Percentiles rank a stretch among this genome's conserved stretches.
phyloP scores from a whole-genome alignment of 2,113 vertebrate genomes.

The Elephantulus edwardii region DNA sequence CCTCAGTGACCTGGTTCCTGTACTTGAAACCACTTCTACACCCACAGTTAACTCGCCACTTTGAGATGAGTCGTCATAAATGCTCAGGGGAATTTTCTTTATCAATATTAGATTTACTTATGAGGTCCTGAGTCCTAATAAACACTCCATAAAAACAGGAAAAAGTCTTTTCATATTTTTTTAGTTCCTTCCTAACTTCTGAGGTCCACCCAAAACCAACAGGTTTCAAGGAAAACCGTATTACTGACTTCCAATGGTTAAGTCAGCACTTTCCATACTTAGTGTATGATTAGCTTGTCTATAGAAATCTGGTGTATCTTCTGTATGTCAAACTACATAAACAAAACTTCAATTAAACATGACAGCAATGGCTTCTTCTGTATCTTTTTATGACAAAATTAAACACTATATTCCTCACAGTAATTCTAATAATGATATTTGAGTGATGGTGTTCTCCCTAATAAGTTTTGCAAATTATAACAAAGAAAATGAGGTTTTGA shows the following conservation, averaged over 20 bases:
- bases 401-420: not conserved
- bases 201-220: not conserved
- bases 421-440: not conserved
- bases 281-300: not conserved
- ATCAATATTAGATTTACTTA: not conserved
- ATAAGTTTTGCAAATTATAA: not conserved
- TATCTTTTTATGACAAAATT: not conserved
- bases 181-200: not conserved
- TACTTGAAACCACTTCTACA: not conserved
- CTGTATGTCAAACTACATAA: not conserved
- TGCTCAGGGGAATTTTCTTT: not conserved
- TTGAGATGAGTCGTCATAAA: not conserved
- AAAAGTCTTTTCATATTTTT: not conserved
- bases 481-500: not conserved
- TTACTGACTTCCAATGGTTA: not conserved
- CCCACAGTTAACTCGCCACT: not conserved
- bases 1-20: not conserved
- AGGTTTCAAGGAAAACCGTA: not conserved
- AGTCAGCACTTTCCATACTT: not conserved
- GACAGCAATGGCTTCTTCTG: not conserved
- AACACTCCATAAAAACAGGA: not conserved
- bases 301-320: not conserved
- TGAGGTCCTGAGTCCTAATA: constrained; percentile 19
- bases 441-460: not conserved
- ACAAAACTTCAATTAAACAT: not conserved